Base-by-base conservation (phyloP, 2,888 invertebrate species). In the Microctonus hyperodae region DNA sequence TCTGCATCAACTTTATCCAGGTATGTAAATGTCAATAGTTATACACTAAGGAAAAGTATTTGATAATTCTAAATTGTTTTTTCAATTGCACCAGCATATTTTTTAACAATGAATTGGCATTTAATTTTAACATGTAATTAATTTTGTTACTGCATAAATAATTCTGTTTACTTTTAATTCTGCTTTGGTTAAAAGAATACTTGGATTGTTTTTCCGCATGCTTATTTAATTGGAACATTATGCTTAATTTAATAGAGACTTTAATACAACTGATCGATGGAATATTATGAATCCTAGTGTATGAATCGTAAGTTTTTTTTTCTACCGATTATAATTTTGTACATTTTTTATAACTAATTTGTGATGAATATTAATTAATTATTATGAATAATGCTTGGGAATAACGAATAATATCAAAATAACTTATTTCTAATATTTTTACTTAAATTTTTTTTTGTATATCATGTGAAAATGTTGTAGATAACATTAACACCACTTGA, bases 1-100 rank as follows among this genome's bases (percentile, higher is more conserved):
- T 67, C 66, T 22, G 64, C 66, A 16, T 88, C 88, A 51, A 85
- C 88, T 16, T 74, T 88, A 55, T 87, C 87, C 72, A 88, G 87
- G 85, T 87, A 84, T 67, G 81, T 67, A 63, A 70, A 70, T 16
- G 16, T 25, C 0, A n/a, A 13, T 25, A 25, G n/a, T 53, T 7
- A 4, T 44, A n/a, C n/a, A n/a, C n/a, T n/a, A n/a, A n/a, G n/a
- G n/a, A n/a, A n/a, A n/a, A n/a, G n/a, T 51, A 9, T 23, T 51
- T 7, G 1, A 20, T 5, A 2, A 22, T 11, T 22, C 6, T 22
- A 2, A 6, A n/a, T 44, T 53, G 9, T 4, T 53, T n/a, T 53
- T n/a, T 25, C 23, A n/a, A 53, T 10, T 53, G 7, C 13, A 5
- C 16, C 20, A 48, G n/a, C 16, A 40, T 16, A n/a, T 16, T 20